Conservation (phyloP, 2,888 invertebrate genomes). For the Philhelius pedissequus region DNA sequence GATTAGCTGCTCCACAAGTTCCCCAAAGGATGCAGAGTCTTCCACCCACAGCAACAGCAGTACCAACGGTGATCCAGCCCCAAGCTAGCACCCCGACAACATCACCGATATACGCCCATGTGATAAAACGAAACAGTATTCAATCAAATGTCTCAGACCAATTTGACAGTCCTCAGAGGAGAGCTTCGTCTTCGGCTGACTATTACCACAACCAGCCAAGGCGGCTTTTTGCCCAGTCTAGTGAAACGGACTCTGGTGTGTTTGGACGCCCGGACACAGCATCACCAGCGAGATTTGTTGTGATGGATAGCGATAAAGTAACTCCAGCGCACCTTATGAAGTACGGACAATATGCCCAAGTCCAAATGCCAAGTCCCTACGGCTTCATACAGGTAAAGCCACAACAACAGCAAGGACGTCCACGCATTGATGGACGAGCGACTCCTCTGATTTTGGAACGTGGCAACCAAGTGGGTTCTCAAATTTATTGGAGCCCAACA, state of each 20-base stretch:
- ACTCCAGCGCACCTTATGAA: constrained; percentile 75
- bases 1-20: constrained; percentile 75
- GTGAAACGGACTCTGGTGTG: constrained; percentile 71
- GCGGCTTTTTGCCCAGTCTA: constrained; percentile 64
- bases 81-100: constrained; percentile 56
- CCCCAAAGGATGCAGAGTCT: constrained; percentile 76
- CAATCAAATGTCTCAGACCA: constrained; percentile 76
- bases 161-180: constrained; percentile 73
- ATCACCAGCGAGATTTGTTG: constrained; percentile 73
- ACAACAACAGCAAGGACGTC: constrained; percentile 66
- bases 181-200: constrained; percentile 62
- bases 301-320: constrained; percentile 75
- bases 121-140: constrained; percentile 76
- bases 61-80: constrained; percentile 53
- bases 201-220: constrained; percentile 50
- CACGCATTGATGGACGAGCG: constrained; percentile 73
- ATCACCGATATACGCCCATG: constrained; percentile 77
- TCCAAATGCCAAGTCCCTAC: constrained; percentile 71
- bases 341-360: constrained; percentile 70
- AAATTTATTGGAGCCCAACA: constrained; percentile 76
- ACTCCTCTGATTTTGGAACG: constrained; percentile 77
- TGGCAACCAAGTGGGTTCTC: constrained; percentile 74
- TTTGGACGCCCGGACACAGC: constrained; percentile 69
- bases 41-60: constrained; percentile 71
- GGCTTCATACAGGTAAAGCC: constrained; percentile 71